A percentile compares a stretch with the other conserved stretches of the same genome.
These are phyloP conservation scores for Tiliacea citrago DNA, from an alignment of 2,888 invertebrate genomes.

Conservation along the genomic window DNA sequence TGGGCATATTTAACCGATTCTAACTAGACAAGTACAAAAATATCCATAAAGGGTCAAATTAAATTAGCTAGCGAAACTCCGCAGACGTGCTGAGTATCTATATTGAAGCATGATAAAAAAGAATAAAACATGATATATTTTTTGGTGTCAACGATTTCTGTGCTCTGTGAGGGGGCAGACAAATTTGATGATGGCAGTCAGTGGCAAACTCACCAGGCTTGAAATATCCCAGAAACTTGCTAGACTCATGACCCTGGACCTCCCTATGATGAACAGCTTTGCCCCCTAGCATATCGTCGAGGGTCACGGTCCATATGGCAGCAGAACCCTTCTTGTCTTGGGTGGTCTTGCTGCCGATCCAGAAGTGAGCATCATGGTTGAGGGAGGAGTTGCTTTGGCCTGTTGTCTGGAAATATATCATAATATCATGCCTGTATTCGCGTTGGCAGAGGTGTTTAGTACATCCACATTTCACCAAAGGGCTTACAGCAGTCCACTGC, in stretches of 20 bases:
- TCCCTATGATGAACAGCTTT: conserved; percentile 92
- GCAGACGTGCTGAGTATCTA: no score
- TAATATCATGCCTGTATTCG: background rate
- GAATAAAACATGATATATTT: no score
- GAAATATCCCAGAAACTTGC: conserved; percentile 95
- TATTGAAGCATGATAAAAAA: no score
- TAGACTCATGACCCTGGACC: conserved; percentile 93
- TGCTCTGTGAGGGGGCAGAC: background rate
- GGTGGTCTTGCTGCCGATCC: conserved; percentile 95
- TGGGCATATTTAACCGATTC: no score
- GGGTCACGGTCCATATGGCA: conserved; percentile 94
- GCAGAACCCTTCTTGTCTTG: conserved; percentile 95
- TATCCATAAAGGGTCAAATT: no score
- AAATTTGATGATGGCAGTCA: background rate
- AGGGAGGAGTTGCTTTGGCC: conserved; percentile 90
- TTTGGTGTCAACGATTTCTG: background rate
- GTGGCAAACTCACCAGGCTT: conserved; percentile 89
- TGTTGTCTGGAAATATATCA: conserved; percentile 88
- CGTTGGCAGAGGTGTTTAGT: background rate
- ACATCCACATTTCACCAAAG: background rate
- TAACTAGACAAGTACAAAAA: no score
- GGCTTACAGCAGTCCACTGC: background rate
- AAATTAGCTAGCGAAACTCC: no score
- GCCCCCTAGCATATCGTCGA: conserved; percentile 96
- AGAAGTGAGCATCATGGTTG: conserved; percentile 96